phyloP scores from a whole-genome alignment of 2,888 invertebrate species.

The Zaprionus bogoriensis region DNA sequence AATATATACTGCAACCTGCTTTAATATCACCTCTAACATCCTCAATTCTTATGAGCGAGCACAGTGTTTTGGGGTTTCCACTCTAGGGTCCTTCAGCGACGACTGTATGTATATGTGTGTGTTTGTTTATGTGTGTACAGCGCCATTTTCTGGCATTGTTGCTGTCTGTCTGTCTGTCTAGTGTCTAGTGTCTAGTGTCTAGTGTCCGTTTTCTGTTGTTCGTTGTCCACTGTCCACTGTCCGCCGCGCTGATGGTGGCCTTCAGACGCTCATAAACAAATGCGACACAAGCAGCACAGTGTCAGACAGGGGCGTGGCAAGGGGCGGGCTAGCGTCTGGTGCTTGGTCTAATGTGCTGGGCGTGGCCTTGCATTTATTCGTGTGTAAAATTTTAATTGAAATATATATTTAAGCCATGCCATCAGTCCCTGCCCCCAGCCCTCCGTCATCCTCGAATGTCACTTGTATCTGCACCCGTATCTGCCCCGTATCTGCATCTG shows the following conservation, averaged over 20 bases:
- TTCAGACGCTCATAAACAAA: conserved; percentile 71
- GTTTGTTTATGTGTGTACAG: conserved; percentile 2
- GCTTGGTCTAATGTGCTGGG: conserved; percentile 60
- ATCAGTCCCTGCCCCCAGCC: conserved; percentile 10
- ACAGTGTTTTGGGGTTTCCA: neutral
- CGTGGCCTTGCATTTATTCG: conserved; percentile 73
- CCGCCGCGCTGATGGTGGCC: conserved; percentile 47
- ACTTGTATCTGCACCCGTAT: conserved; percentile 40
- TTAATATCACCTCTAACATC: too few species aligned
- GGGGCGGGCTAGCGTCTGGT: neutral
- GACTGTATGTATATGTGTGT: too few species aligned
- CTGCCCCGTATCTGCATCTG: conserved; percentile 30
- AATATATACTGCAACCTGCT: too few species aligned
- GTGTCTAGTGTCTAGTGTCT: conserved; percentile 19
- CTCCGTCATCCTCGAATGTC: conserved; percentile 42
- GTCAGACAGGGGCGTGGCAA: conserved; percentile 21
- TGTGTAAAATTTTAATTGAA: conserved; percentile 77
- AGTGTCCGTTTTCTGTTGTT: neutral
- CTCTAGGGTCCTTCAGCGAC: neutral
- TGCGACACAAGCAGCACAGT: conserved; percentile 40
- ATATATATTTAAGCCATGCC: conserved; percentile 65
- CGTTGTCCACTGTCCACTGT: neutral
- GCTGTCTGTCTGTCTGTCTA: conserved; percentile 46
- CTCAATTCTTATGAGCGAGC: too few species aligned
- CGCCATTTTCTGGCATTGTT: conserved; percentile 46